Percentiles rank a stretch among this genome's conserved stretches.
Evolutionary conservation across 2,113 vertebrate species (phyloP).

Genomic region (Malurus elegans): DNA sequence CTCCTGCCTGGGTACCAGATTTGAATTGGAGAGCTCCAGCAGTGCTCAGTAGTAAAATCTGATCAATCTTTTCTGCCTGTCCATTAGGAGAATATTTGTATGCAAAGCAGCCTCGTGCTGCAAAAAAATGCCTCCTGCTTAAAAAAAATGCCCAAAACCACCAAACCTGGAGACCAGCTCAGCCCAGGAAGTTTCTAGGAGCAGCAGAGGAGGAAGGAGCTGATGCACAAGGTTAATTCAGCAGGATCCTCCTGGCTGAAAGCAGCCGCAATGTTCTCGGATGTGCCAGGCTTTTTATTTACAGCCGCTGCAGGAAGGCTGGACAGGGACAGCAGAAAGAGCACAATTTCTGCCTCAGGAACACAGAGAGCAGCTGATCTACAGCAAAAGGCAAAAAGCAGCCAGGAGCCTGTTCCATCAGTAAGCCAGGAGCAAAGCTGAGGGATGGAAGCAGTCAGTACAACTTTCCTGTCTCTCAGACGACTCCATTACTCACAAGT

Average conservation of each 20-base stretch:
- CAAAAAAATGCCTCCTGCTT: not conserved
- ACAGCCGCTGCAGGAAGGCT: not conserved
- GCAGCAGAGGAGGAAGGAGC: not conserved
- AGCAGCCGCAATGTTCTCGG: not conserved
- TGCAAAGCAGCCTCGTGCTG: not conserved
- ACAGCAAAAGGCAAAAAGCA: not conserved
- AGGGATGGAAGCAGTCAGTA: not conserved
- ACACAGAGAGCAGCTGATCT: not conserved
- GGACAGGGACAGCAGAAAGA: not conserved
- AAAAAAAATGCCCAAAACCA: not conserved
- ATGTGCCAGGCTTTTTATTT: not conserved
- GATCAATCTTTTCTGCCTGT: not conserved
- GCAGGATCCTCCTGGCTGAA: not conserved
- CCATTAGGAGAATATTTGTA: not conserved
- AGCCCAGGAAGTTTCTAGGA: not conserved
- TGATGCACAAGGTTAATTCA: not conserved
- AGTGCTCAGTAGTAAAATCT: fast-evolving
- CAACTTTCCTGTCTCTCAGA: not conserved
- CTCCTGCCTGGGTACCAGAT: not conserved
- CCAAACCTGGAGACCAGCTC: not conserved
- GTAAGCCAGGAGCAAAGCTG: fast-evolving
- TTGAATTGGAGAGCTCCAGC: not conserved
- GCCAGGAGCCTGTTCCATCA: not conserved
- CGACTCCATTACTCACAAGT: not conserved
- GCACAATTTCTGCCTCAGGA: not conserved